Base-by-base conservation (phyloP, 1,140 invertebrate genomes). In the Brachionus angularis region DNA sequence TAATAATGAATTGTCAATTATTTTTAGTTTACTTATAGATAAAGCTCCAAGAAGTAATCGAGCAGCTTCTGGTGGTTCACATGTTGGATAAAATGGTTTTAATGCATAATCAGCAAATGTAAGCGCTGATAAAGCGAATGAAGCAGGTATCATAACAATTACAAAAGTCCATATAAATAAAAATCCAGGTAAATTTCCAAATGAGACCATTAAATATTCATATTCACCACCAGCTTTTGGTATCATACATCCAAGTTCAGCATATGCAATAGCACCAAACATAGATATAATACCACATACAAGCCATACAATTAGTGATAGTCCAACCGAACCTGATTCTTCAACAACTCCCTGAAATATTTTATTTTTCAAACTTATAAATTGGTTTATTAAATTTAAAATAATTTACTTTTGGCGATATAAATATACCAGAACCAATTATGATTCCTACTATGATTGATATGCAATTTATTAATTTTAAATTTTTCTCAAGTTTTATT, bases 101-200 rank as follows among this genome's bases (percentile, higher is more conserved):
- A 98, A 83, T 71, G 95, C 88, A 81, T 98, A 96, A 79, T 93
- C 88, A 5, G 94, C 91, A 82, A 97, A 98, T 8, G 93, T 97
- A 34, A 97, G 81, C 0, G 91, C 92, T 39, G 93, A 96, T 72
- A 98, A 94, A 16, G 94, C 94, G 83, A 96, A 97, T 25, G 92
- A 92, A 5, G 92, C 93, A 5, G 94, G 94, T 71, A 85, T 84
- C 25, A 85, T 79, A 25, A 84, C 79, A n/a, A 83, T 75, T 7
- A 83, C 71, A 27, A 80, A 78, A 14, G 52, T 58, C 70, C 70
- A 72, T 5, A 72, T 58, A 25, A 58, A 72, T n/a, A 72, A 49
- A 49, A 72, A 72, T 5, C 50, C 70, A 4, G 46, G 31, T 4
- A 72, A 36, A 4, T 89, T 85, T 0, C 31, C 96, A 90, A 83